Percentiles rank a stretch among this genome's conserved stretches.
phyloP scores from a whole-genome alignment of 1,140 invertebrate genomes.

The Lordiphosa clarofinis region DNA sequence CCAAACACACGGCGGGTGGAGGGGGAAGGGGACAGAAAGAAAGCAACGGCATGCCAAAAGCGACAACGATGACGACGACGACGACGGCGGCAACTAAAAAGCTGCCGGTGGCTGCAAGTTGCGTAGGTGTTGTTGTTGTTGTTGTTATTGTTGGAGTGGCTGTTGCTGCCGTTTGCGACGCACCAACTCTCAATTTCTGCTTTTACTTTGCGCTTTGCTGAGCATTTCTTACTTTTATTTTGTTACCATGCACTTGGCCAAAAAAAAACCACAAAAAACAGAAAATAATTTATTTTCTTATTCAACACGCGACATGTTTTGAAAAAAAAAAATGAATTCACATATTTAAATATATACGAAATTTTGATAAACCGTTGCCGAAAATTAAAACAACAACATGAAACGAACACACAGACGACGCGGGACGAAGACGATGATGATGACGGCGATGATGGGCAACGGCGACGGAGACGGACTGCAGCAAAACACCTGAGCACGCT shows the following conservation, averaged over 20 bases:
- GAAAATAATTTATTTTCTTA: conserved; percentile 6
- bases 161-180: conserved; percentile 10
- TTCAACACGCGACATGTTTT: conserved; percentile 15
- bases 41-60: conserved; percentile 61
- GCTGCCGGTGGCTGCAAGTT: conserved; percentile 15
- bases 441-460: conserved; percentile 2
- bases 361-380: conserved; percentile 28
- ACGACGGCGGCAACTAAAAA: no score
- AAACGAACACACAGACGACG: conserved; percentile 39
- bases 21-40: conserved; percentile 32
- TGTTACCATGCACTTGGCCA: no score
- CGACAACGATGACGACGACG: conserved; percentile 3
- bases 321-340: conserved; percentile 7
- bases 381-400: conserved; percentile 28
- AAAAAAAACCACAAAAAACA: conserved; percentile 15
- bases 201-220: conserved; percentile 67
- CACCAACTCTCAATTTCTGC: conserved; percentile 72
- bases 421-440: conserved; percentile 5
- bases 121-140: conserved; percentile 56
- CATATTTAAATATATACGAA: conserved; percentile 5
- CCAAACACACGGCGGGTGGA: background rate
- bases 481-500: conserved; percentile 40
- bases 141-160: background rate
- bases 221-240: conserved; percentile 36
- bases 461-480: conserved; percentile 20